A percentile compares a stretch with the other conserved stretches of the same genome.
Evolutionary conservation across 92 coral and sea anemone genomes (phyloP).

Genomic region (Porites cylindrica): DNA sequence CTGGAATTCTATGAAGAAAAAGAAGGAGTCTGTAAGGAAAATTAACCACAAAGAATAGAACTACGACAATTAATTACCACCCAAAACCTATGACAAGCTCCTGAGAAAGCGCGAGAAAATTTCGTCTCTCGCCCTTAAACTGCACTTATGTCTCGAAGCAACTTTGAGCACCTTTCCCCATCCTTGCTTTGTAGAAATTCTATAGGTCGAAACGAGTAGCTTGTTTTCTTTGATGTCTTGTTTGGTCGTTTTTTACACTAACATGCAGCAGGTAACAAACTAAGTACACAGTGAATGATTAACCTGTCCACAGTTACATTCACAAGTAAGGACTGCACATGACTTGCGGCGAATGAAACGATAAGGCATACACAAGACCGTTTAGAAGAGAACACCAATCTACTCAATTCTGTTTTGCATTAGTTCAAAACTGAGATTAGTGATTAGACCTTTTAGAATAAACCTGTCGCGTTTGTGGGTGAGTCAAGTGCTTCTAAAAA

Average conservation of each 20-base stretch:
- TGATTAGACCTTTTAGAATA: not conserved
- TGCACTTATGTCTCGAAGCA: no score
- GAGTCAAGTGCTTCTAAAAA: not conserved
- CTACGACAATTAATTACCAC: no score
- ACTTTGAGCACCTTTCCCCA: no score
- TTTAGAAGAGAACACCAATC: not conserved
- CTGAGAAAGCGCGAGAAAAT: not conserved
- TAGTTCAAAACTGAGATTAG: not conserved
- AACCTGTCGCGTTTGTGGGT: not conserved
- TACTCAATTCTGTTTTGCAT: not conserved
- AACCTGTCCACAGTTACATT: not conserved
- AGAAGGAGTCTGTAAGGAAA: constrained; percentile 2
- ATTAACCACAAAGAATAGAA: not conserved
- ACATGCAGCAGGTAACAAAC: not conserved
- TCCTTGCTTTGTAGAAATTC: no score
- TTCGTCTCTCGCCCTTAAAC: not conserved
- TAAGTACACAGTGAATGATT: not conserved
- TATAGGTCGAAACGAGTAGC: no score
- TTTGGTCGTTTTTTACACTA: not conserved
- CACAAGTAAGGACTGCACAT: not conserved
- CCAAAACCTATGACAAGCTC: no score
- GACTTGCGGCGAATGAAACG: not conserved
- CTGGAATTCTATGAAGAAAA: constrained; percentile 20
- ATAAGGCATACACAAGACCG: not conserved
- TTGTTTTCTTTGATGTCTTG: no score